Percentiles rank a stretch among this genome's conserved stretches.
Evolutionary conservation across 2,888 invertebrate species (phyloP).

Genomic region (Tenthredo livida): DNA sequence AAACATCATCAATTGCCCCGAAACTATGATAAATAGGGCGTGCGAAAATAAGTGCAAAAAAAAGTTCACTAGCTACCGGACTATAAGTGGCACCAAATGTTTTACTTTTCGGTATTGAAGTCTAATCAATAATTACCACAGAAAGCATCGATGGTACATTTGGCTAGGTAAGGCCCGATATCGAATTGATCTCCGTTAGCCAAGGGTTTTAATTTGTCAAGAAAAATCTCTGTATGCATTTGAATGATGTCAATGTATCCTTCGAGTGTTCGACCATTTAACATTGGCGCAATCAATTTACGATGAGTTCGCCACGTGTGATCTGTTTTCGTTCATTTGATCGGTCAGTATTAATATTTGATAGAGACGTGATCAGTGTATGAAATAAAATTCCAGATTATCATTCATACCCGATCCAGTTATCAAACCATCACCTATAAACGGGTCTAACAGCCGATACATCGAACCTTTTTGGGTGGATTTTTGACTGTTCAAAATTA

Average conservation of each 20-base stretch:
- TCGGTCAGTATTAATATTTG: background rate
- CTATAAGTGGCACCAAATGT: background rate
- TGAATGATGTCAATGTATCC: conserved; percentile 20
- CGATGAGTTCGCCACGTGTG: conserved; percentile 4
- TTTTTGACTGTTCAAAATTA: conserved; percentile 1
- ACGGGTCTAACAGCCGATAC: background rate
- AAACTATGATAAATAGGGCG: no score
- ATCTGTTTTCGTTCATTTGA: background rate
- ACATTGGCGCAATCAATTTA: conserved; percentile 13
- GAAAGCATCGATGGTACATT: conserved; percentile 58
- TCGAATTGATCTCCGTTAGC: conserved; percentile 58
- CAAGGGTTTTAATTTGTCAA: conserved; percentile 55
- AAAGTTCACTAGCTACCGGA: no score
- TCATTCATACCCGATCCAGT: conserved; percentile 18
- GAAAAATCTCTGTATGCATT: background rate
- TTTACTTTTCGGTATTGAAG: background rate
- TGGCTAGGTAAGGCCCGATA: conserved; percentile 55
- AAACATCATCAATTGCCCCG: no score
- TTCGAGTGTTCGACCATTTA: background rate
- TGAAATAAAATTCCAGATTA: background rate
- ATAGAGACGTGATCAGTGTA: background rate
- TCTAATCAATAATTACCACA: conserved; percentile 56
- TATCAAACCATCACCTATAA: background rate
- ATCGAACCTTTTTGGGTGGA: background rate
- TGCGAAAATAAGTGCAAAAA: no score